Percentiles rank a stretch among this genome's conserved stretches.
Conservation (phyloP, 1,140 invertebrate species). For the Drosophila aff. region DNA sequence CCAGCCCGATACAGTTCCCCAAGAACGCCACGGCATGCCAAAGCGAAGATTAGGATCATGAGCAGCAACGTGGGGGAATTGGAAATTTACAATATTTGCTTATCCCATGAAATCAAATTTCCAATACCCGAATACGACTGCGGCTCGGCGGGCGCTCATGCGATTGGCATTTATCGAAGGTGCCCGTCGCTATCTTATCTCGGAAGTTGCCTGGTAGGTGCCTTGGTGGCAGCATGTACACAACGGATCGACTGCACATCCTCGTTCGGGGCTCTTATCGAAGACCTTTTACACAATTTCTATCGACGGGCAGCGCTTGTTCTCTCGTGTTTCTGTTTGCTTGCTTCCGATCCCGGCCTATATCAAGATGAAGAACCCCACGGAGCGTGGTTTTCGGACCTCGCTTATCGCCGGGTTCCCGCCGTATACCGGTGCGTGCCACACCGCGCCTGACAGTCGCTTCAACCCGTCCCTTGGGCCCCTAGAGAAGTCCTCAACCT, state of each 20-base stretch:
- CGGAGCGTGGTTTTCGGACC: conserved; percentile 19
- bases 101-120: conserved; percentile 66
- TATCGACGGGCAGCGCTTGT: conserved; percentile 28
- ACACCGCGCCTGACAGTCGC: not conserved
- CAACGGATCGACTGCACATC: conserved; percentile 53
- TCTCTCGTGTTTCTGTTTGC: conserved; percentile 37
- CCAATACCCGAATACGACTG: conserved; percentile 19
- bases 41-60: conserved; percentile 15
- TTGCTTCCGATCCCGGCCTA: conserved; percentile 20
- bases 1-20: not conserved
- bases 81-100: conserved; percentile 71
- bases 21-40: not conserved
- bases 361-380: conserved; percentile 37
- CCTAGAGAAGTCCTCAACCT: conserved; percentile 37
- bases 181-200: conserved; percentile 73
- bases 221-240: conserved; percentile 72
- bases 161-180: conserved; percentile 72
- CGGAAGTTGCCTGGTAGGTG: conserved; percentile 58
- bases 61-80: not conserved
- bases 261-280: conserved; percentile 63
- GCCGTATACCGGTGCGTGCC: conserved; percentile 2
- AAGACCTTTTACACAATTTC: conserved; percentile 73
- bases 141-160: conserved; percentile 49
- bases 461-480: conserved; percentile 18
- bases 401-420: conserved; percentile 22